Percentiles rank a stretch among this genome's conserved stretches.
These are phyloP conservation scores for Crypturellus undulatus DNA, from an alignment of 2,113 vertebrate species.

Conservation along the genomic window DNA sequence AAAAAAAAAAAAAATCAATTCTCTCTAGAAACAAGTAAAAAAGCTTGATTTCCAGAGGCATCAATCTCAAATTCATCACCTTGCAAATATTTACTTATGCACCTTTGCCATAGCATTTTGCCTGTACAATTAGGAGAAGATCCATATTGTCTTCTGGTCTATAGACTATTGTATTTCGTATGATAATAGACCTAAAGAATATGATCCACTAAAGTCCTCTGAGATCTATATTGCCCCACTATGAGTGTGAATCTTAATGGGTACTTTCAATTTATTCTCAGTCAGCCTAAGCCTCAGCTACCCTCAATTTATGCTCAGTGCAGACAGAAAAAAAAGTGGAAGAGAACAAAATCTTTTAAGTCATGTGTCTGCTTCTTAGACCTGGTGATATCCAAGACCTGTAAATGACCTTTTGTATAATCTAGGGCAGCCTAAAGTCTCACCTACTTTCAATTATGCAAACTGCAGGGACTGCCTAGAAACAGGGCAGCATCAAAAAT, in stretches of 20 bases:
- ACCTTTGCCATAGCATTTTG: background rate
- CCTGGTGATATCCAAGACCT: background rate
- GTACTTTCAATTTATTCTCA: background rate
- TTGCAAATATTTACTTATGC: background rate
- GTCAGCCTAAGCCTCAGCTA: background rate
- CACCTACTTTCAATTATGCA: background rate
- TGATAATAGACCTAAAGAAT: background rate
- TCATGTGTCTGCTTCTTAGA: background rate
- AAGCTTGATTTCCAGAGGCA: background rate
- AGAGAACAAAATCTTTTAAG: background rate
- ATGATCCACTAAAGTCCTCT: background rate
- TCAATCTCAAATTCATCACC: background rate
- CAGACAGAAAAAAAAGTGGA: background rate
- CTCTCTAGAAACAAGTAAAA: background rate
- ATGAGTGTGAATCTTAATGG: background rate
- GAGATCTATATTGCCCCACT: background rate
- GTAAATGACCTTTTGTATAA: background rate
- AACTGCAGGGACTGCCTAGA: background rate
- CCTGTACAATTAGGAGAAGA: background rate
- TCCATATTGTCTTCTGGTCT: background rate
- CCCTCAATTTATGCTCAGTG: background rate
- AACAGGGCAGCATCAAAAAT: background rate
- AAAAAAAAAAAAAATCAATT: slow-evolving; percentile 9
- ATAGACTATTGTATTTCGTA: background rate
- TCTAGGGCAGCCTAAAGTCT: background rate